Evolutionary conservation across 2,888 invertebrate species (phyloP), one percentile per base, ranked within the genome.

Genomic region (Gisinianus flammeolus): DNA sequence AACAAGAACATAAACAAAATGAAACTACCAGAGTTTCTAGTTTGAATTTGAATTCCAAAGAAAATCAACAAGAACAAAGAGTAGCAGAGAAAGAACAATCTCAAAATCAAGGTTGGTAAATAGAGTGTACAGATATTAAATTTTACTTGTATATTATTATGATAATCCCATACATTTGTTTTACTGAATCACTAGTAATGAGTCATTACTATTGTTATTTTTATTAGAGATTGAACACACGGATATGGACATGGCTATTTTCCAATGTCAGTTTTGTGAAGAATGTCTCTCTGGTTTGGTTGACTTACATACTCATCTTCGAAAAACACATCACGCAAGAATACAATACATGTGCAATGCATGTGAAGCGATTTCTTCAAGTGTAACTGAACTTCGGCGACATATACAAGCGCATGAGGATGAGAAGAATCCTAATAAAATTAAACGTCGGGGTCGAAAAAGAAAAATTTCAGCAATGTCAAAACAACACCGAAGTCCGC

Each of bases 201-300:
- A n/a, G n/a, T n/a, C n/a, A n/a, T n/a, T n/a, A n/a, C n/a, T n/a
- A n/a, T n/a, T n/a, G n/a, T n/a, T n/a, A n/a, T n/a, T n/a, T n/a
- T n/a, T n/a, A n/a, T n/a, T n/a, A n/a, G 28, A 24, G 67, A 10
- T 30, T n/a, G 87, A 95, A 94, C 86, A 92, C 91, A 87, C 97
- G 98, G 88, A 98, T 98, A 24, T 89, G 88, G 26, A 95, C 95
- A 77, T 89, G 89, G 87, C 97, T 97, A 87, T 92, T 97, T 88
- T 98, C 98, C 98, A 66, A 1, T 66, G 66, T 30, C 66, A 66
- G 16, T 66, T 66, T 30, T 66, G 66, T n/a, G 1, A 16, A 26
- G 66, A 66, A 30, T 16, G 12, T 30, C 12, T 66, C 6, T 3
- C 31, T 2, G 66, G 66, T 30, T 8, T 66, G 30, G 19, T 2